phyloP scores from a whole-genome alignment of 2,888 invertebrate genomes.

The Eilema sororculum region DNA sequence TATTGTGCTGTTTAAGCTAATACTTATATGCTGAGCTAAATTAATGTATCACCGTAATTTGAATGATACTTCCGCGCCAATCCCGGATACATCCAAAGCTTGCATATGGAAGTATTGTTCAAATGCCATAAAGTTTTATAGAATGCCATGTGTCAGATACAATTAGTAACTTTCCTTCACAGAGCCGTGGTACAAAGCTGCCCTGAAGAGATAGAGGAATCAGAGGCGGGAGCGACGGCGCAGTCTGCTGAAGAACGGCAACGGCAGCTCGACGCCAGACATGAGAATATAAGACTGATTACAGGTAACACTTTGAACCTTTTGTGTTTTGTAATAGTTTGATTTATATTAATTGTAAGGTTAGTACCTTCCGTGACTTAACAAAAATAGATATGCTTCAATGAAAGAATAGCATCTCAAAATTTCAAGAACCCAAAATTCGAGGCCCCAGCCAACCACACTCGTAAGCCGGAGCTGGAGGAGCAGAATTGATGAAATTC shows the following conservation, averaged over 20 bases:
- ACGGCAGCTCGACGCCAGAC: constrained; percentile 91
- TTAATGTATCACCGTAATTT: too few species aligned
- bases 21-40: too few species aligned
- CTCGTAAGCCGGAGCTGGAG: too few species aligned
- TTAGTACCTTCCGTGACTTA: constrained; percentile 2
- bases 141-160: neutral
- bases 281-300: constrained; percentile 92
- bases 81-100: too few species aligned
- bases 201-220: constrained; percentile 92
- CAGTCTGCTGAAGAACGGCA: constrained; percentile 93
- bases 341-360: neutral
- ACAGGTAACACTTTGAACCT: constrained; percentile 86
- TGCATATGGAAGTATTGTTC: neutral
- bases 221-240: constrained; percentile 85
- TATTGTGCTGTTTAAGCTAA: too few species aligned
- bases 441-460: too few species aligned
- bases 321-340: neutral
- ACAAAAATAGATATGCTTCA: too few species aligned
- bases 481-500: too few species aligned
- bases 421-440: too few species aligned
- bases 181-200: constrained; percentile 94
- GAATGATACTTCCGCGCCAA: too few species aligned
- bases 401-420: too few species aligned
- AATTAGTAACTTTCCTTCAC: constrained; percentile 5
- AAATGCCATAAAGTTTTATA: too few species aligned